Percentiles rank a stretch among this genome's conserved stretches.
These are phyloP conservation scores for Alethe diademata DNA, from an alignment of 2,113 vertebrate species.

Conservation along the genomic window DNA sequence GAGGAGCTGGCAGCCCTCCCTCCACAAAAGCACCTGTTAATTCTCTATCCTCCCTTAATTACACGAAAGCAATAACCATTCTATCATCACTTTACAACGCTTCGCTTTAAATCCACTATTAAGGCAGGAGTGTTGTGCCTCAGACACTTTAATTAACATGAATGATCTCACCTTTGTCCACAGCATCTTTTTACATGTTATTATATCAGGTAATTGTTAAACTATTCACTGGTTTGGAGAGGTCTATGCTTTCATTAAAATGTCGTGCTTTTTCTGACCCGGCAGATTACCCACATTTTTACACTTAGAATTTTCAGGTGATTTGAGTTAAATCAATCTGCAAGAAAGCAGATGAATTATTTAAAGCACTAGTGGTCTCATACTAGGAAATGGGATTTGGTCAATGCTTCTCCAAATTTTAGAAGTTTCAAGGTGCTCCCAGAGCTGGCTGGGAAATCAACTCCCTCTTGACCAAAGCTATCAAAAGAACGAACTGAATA, in stretches of 20 bases:
- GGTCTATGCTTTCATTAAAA: neutral
- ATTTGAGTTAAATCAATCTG: constrained; percentile 20
- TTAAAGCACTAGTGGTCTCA: neutral
- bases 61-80: neutral
- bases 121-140: neutral
- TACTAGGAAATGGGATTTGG: neutral
- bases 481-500: neutral
- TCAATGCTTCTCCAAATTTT: neutral
- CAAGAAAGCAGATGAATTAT: neutral
- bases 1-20: neutral
- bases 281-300: neutral
- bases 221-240: constrained; percentile 22
- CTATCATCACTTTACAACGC: neutral
- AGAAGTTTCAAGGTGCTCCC: neutral
- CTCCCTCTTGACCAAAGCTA: neutral
- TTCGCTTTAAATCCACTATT: neutral
- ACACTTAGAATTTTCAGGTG: neutral
- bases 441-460: neutral
- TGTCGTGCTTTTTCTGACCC: neutral
- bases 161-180: constrained; percentile 55
- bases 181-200: constrained; percentile 21
- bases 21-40: neutral
- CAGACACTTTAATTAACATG: constrained; percentile 54
- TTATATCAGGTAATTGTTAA: constrained; percentile 45
- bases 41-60: neutral